phyloP scores from a whole-genome alignment of 2,113 vertebrate genomes.

The Bagarius yarrelli region DNA sequence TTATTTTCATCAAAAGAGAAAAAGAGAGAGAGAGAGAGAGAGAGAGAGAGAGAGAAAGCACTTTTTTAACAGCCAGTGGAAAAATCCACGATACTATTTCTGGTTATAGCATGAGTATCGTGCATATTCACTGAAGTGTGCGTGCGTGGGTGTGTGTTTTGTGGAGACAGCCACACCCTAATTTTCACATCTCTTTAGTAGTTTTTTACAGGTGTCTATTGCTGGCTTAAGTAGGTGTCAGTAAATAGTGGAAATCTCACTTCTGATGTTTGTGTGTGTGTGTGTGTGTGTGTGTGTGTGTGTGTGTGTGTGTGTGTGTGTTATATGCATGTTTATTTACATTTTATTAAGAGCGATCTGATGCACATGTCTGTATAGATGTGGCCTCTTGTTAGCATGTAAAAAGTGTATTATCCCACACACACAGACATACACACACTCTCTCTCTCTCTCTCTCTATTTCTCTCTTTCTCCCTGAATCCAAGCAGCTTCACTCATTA shows the following conservation, averaged over 20 bases:
- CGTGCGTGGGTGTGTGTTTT: background rate
- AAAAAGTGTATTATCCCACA: conserved; percentile 30
- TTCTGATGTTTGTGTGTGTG: conserved; percentile 3
- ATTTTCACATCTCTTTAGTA: conserved; percentile 11
- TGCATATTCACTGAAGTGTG: background rate
- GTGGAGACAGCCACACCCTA: background rate
- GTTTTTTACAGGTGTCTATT: background rate
- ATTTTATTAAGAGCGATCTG: no score
- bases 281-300: background rate
- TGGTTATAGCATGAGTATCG: background rate
- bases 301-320: background rate
- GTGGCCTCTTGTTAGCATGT: conserved; percentile 31
- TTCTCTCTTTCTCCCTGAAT: no score
- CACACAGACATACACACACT: conserved; percentile 61
- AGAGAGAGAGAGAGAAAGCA: background rate
- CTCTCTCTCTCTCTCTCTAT: conserved; percentile 67
- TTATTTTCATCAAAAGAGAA: conserved; percentile 17
- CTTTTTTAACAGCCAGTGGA: background rate
- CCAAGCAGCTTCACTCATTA: no score
- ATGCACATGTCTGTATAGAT: conserved; percentile 1
- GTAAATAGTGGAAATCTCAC: conserved; percentile 26
- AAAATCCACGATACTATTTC: conserved; percentile 4
- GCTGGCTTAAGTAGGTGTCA: background rate
- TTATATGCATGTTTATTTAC: background rate
- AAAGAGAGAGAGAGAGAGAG: background rate